Evolutionary conservation across 2,888 invertebrate genomes (phyloP).

Genomic region (Apoda limacodes): DNA sequence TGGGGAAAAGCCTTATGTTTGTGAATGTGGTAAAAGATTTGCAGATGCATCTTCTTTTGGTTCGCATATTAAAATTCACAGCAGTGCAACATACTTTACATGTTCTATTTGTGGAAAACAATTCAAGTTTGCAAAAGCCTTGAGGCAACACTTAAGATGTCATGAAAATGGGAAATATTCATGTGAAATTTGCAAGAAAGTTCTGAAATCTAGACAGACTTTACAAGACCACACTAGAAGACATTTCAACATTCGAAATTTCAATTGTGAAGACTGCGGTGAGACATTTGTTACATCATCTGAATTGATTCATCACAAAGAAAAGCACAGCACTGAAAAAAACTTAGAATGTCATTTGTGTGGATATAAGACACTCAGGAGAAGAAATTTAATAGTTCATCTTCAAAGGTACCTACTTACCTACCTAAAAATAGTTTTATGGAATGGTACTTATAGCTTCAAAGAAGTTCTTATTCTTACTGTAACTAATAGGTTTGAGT

Average conservation of each 20-base stretch:
- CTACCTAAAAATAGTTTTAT: too few species aligned
- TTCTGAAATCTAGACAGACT: constrained; percentile 47
- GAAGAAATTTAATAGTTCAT: constrained; percentile 50
- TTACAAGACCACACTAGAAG: constrained; percentile 49
- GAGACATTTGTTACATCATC: constrained; percentile 56
- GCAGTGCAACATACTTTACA: constrained; percentile 40
- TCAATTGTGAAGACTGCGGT: constrained; percentile 60
- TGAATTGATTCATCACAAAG: constrained; percentile 52
- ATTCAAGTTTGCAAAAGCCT: constrained; percentile 55
- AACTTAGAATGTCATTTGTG: constrained; percentile 51
- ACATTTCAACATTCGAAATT: constrained; percentile 56
- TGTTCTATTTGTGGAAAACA: constrained; percentile 59
- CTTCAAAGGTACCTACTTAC: constrained; percentile 58
- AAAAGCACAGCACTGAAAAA: constrained; percentile 40
- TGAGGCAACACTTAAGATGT: constrained; percentile 50
- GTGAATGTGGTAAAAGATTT: constrained; percentile 57
- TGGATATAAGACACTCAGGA: constrained; percentile 50
- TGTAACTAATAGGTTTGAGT: too few species aligned
- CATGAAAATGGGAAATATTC: constrained; percentile 42
- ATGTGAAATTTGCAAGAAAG: constrained; percentile 52
- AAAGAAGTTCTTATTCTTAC: too few species aligned
- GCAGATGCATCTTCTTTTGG: constrained; percentile 53
- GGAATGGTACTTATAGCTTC: too few species aligned
- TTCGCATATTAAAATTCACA: constrained; percentile 55
- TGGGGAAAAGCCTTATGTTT: constrained; percentile 52